Evolutionary conservation across 2,888 invertebrate species (phyloP), one percentile per base, ranked within the genome.

Genomic region (Cephus pulcher): DNA sequence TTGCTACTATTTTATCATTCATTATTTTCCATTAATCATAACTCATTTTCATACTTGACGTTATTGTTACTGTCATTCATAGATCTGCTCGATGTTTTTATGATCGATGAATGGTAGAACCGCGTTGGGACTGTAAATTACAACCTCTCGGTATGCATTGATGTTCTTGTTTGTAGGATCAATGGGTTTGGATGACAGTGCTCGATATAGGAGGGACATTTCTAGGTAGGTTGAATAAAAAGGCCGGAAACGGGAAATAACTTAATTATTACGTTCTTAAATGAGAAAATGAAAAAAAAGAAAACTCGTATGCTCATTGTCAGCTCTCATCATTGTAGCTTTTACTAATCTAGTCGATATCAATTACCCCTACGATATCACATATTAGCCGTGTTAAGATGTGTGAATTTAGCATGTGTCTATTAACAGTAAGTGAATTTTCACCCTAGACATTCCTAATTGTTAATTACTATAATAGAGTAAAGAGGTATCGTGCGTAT

Each of bases 261-360:
- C 40, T 40, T 23, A 35, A 23, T 34, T 15, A 32, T 34, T 75
- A 33, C 33, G 37, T 75, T 75, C 15, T 69, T 69, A 70, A 75
- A 68, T 68, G 11, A 33, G 12, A 11, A 23, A 40, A 15, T 3
- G 4, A 15, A 37, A 75, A 56, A 75, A 32, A 75, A n/a, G 3
- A 34, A 34, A 69, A 34, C 30, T 9, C 76, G 23, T 40, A 35
- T n/a, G 37, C 35, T 71, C 76, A 37, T 69, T 35, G 33, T 34
- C 71, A 76, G 37, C 56, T n/a, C 79, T 77, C 73, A 77, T 76
- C 78, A 76, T 80, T 76, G 80, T 87, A 87, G 86, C 86, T 85
- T 86, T 87, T 86, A 86, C 82, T 84, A 83, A 82, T 88, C 88
- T 88, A 88, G 88, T 88, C 88, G 86, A 84, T 88, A 87, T 85